Conservation (phyloP, 2,888 invertebrate genomes). For the Dolichopus griseipennis region DNA sequence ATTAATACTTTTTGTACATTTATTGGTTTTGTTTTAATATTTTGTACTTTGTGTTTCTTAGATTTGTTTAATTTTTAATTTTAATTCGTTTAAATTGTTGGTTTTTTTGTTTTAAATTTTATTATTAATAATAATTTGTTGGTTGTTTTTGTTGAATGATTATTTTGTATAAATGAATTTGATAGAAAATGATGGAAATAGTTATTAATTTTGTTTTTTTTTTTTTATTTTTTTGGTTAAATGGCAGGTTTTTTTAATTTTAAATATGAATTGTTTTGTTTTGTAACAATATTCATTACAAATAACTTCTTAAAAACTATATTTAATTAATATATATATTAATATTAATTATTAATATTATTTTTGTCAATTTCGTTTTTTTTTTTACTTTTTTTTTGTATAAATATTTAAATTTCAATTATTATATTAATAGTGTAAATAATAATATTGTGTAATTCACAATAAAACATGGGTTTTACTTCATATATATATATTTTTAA, state of each 20-base stretch:
- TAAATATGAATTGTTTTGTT: too few species aligned
- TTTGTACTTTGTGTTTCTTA: conserved; percentile 28
- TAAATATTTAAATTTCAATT: too few species aligned
- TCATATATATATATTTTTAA: too few species aligned
- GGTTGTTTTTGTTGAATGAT: too few species aligned
- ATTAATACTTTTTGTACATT: conserved; percentile 17
- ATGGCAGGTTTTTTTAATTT: conserved; percentile 19
- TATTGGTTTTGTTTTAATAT: conserved; percentile 26
- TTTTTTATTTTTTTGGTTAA: conserved; percentile 20
- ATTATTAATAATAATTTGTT: not conserved
- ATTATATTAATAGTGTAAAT: too few species aligned
- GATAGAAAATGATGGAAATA: not conserved
- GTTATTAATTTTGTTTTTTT: not conserved
- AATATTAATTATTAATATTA: too few species aligned
- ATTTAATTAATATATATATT: conserved; percentile 20
- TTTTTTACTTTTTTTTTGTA: too few species aligned
- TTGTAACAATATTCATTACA: conserved; percentile 20
- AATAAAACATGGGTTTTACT: too few species aligned
- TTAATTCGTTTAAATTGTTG: conserved; percentile 22
- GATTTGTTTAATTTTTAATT: conserved; percentile 26
- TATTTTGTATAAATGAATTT: not conserved
- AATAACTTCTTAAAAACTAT: conserved; percentile 23
- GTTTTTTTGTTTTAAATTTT: conserved; percentile 16
- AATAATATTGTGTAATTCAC: too few species aligned
- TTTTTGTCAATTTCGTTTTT: too few species aligned